Base-by-base conservation (phyloP, 1,140 invertebrate species). In the Achroia grisella region DNA sequence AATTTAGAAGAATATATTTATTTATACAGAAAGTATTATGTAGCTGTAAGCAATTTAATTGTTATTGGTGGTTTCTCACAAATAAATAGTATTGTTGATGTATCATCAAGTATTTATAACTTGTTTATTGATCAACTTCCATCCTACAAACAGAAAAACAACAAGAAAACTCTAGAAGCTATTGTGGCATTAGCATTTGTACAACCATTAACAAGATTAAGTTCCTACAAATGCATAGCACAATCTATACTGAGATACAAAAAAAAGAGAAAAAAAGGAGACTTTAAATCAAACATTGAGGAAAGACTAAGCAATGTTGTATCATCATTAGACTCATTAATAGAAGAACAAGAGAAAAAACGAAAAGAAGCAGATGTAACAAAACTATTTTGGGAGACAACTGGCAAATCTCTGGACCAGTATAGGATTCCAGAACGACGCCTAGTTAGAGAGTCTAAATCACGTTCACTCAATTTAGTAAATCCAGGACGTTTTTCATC, bases 391-490 rank as follows among this genome's bases (percentile, higher is more conserved):
- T 96, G 94, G 94, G 90, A 93, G 61, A 90, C 81, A 44, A 83
- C 89, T 29, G 90, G 91, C 0, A 92, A 92, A 75, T 66, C 88
- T 8, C 76, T 91, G 23, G 93, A 95, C 44, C 80, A 88, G 36
- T 87, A 93, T 42, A 88, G 89, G 60, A 89, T 87, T 8, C 90
- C 93, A 13, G 80, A 91, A 32, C 88, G 95, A 48, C 87, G 95
- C 33, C 74, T 97, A 12, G 88, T 97, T 28, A 86, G 92, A 45
- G 94, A 96, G 61, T 95, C 94, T 1, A 90, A 91, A 50, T 85
- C 89, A 10, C 87, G 91, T 54, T 91, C 91, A 2, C 72, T 97
- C 8, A 89, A 89, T 50, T 74, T 95, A 44, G 80, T 89, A 6
- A 91, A 91, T 71, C 89, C 88, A 48, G 90, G 89, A 60, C 89